Evolutionary conservation across 2,888 invertebrate species (phyloP).

Genomic region (Smittia sp.): DNA sequence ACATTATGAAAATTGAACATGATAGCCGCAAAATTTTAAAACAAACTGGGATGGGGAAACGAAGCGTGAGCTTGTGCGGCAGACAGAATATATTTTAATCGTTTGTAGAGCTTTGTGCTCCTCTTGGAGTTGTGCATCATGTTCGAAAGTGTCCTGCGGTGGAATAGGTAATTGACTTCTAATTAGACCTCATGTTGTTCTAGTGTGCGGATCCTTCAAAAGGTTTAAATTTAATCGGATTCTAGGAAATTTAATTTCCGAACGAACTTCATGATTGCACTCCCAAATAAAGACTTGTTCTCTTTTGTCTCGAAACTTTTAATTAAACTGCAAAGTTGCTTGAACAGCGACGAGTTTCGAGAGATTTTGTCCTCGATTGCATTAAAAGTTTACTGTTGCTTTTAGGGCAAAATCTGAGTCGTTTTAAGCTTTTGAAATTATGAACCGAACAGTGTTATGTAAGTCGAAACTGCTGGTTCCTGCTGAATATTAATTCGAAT

Average conservation of each 20-base stretch:
- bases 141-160: slow-evolving; percentile 16
- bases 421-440: too few relatives aligned
- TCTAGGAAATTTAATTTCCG: not conserved
- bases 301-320: not conserved
- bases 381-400: too few relatives aligned
- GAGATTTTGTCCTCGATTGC: too few relatives aligned
- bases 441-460: too few relatives aligned
- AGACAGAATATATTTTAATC: not conserved
- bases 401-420: too few relatives aligned
- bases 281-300: not conserved
- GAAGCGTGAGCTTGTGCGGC: too few relatives aligned
- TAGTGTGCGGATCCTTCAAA: not conserved
- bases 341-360: too few relatives aligned
- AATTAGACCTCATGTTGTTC: not conserved
- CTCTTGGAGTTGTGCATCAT: not conserved
- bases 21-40: not conserved
- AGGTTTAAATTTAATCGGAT: not conserved
- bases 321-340: not conserved
- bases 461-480: too few relatives aligned
- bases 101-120: not conserved
- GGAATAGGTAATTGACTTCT: slow-evolving; percentile 1
- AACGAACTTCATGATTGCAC: too few relatives aligned
- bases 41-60: not conserved
- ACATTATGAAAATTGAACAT: not conserved
- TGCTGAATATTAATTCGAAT: too few relatives aligned